Evolutionary conservation across 1,140 invertebrate species (phyloP).

Genomic region (Cydia fagiglandana): DNA sequence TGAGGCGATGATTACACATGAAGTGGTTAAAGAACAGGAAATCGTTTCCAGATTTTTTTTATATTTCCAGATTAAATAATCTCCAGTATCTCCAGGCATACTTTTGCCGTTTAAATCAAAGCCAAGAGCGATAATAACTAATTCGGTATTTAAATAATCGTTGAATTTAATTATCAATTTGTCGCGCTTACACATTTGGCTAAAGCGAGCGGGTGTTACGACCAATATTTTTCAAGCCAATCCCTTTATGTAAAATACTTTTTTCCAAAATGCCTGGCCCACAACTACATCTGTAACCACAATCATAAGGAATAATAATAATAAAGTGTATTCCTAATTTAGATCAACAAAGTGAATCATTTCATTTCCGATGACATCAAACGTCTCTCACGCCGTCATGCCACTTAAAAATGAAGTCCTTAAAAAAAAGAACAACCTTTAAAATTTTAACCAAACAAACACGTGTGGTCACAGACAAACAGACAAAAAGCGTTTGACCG

Average conservation of each 20-base stretch:
- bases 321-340: not conserved
- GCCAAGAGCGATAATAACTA: too few species aligned
- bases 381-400: conserved; percentile 3
- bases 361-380: conserved; percentile 23
- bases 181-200: too few species aligned
- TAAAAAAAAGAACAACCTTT: conserved; percentile 8
- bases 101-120: too few species aligned
- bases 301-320: too few species aligned
- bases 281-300: too few species aligned
- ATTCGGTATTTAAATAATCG: too few species aligned
- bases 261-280: too few species aligned
- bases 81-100: not conserved
- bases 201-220: too few species aligned
- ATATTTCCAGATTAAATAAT: not conserved
- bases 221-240: too few species aligned
- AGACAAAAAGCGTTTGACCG: conserved; percentile 44
- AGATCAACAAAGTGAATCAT: conserved; percentile 1
- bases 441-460: conserved; percentile 24
- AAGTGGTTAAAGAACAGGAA: not conserved
- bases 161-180: too few species aligned
- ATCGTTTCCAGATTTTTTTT: not conserved
- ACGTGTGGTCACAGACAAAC: conserved; percentile 40
- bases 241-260: too few species aligned
- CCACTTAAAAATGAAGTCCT: conserved; percentile 15
- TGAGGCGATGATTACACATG: not conserved